These are phyloP conservation scores for Zosterops borbonicus DNA, from an alignment of 2,113 vertebrate species.

Conservation along the genomic window DNA sequence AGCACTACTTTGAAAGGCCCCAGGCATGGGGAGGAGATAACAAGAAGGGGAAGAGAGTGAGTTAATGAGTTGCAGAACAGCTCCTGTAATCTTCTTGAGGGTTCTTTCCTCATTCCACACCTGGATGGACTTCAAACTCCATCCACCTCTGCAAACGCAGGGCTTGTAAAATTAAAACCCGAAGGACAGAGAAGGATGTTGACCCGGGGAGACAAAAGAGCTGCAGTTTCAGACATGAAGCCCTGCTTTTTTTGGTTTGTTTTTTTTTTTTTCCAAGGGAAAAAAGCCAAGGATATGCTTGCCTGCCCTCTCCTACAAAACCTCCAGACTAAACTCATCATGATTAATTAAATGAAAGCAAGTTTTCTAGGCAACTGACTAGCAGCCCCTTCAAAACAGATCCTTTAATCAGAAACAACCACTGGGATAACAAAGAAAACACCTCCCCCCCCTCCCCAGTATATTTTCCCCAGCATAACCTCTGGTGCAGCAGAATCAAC, in stretches of 20 bases:
- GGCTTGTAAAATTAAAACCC: conserved; percentile 61
- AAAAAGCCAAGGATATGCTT: conserved; percentile 30
- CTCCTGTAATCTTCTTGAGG: conserved; percentile 67
- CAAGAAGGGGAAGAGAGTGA: conserved; percentile 60
- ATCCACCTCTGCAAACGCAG: conserved; percentile 25
- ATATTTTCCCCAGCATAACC: conserved; percentile 12
- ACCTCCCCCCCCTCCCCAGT: not conserved
- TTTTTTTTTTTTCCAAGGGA: not conserved
- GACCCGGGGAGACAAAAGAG: conserved; percentile 58
- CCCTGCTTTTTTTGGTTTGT: not conserved
- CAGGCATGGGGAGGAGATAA: conserved; percentile 33
- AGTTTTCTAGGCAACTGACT: conserved; percentile 52
- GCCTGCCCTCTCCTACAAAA: conserved; percentile 46
- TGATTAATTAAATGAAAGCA: conserved; percentile 57
- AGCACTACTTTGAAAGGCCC: not conserved
- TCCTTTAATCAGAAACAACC: conserved; percentile 46
- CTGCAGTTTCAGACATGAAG: conserved; percentile 59
- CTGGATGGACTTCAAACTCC: conserved; percentile 68
- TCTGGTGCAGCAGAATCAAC: conserved; percentile 8
- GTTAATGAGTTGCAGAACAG: conserved; percentile 68
- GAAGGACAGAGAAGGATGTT: conserved; percentile 48
- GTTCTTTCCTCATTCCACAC: conserved; percentile 66
- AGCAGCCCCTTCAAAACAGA: conserved; percentile 41
- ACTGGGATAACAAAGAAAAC: conserved; percentile 41
- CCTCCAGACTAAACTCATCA: conserved; percentile 63